phyloP scores from a whole-genome alignment of 2,888 invertebrate genomes.

The Brenthis daphne region DNA sequence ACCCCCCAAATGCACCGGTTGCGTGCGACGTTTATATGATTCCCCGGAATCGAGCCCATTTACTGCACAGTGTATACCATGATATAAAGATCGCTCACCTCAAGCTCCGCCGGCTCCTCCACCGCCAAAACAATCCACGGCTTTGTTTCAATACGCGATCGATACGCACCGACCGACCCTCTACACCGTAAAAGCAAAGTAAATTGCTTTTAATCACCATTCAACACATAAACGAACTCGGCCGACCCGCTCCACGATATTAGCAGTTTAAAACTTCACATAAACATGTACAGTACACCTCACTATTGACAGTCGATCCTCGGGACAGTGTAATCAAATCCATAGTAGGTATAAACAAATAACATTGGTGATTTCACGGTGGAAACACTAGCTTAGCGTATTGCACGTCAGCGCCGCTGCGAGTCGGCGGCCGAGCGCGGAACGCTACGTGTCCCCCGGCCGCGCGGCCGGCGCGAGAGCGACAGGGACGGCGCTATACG shows the following conservation, averaged over 20 bases:
- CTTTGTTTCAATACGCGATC: conserved; percentile 74
- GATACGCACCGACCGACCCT: conserved; percentile 70
- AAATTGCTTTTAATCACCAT: conserved; percentile 80
- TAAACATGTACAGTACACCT: conserved; percentile 65
- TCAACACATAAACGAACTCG: conserved; percentile 75
- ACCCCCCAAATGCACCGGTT: conserved; percentile 42
- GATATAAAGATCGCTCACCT: conserved; percentile 59
- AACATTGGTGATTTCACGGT: conserved; percentile 72
- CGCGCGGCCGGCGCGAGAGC: conserved; percentile 48
- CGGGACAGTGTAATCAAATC: conserved; percentile 62
- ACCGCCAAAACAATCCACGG: conserved; percentile 70
- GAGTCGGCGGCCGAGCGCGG: conserved; percentile 45
- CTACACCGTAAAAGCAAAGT: conserved; percentile 76
- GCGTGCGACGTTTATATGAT: conserved; percentile 37
- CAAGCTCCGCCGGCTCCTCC: conserved; percentile 53
- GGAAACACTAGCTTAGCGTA: conserved; percentile 68
- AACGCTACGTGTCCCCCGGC: conserved; percentile 68
- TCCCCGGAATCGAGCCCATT: conserved; percentile 39
- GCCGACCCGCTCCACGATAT: conserved; percentile 68
- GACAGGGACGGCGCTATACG: conserved; percentile 53
- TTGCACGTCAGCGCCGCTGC: conserved; percentile 79
- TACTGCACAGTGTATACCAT: conserved; percentile 40
- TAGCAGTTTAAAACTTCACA: conserved; percentile 58
- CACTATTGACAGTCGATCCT: conserved; percentile 61
- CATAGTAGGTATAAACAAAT: conserved; percentile 76